Evolutionary conservation across 2,797 vertebrate species (phyloP), one percentile per base, ranked within the genome.

Genomic region (Onychomys torridus): DNA sequence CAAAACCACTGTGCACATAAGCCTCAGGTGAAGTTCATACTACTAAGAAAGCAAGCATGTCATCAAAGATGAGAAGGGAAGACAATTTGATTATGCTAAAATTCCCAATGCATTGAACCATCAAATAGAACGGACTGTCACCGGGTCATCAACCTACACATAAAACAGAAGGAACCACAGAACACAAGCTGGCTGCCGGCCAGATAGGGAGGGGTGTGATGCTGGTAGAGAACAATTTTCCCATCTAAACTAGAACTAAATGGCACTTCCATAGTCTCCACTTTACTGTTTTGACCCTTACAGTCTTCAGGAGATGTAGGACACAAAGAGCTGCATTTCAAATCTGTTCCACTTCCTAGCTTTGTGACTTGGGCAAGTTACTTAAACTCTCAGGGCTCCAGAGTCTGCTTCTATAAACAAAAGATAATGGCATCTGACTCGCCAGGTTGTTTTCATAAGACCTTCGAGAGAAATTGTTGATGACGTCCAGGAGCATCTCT

Each of bases 361-460:
- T 93, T n/a, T 89, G 69, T 89, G 91, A 92, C 91, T 67, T 37
- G 29, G 79, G 23, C 65, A 91, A 89, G 79, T 93, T 79, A 92
- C 67, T 96, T 89, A 79, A 83, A 93, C 82, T 88, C 90, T 63
- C 59, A 67, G 49, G 84, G 16, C 90, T 93, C 77, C 67, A 83
- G 81, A 78, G 81, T 92, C 85, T 95, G 78, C 88, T 96, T 93
- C 69, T 95, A 77, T 95, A 96, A 97, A 95, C 96, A 98, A 65
- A 55, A 96, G 92, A 93, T 92, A 93, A 89, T 71, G 76, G 49
- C 81, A 67, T 91, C 61, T 94, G 93, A 95, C 92, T 92, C 90
- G 59, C 25, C 52, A 14, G 12, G 19, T 2, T 92, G 73, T 89
- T 89, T 96, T 94, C 89, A 88, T 14, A 52, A 96, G 34, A 55